Conservation (phyloP, 2,113 vertebrate genomes). For the Camelus dromedarius region DNA sequence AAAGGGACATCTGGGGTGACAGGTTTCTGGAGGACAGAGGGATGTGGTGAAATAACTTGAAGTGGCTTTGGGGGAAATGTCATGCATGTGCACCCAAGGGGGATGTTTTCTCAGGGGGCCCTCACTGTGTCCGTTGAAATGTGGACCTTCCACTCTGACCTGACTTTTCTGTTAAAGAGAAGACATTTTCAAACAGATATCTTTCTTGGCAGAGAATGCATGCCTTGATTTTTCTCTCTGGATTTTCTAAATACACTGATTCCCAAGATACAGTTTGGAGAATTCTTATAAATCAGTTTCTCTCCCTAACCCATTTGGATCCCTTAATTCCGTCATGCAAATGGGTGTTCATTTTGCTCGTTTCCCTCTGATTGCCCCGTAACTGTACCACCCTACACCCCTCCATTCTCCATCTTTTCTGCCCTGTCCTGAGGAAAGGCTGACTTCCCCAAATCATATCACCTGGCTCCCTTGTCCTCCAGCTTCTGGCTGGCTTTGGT, state of each 20-base stretch:
- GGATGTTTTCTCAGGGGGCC: not conserved
- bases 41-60: not conserved
- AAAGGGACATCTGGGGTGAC: not conserved
- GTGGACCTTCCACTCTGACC: not conserved
- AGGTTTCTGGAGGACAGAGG: not conserved
- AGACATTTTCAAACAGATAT: not conserved
- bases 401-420: not conserved
- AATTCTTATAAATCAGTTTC: not conserved
- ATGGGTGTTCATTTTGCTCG: not conserved
- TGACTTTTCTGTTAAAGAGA: not conserved
- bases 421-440: not conserved
- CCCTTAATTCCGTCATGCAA: not conserved
- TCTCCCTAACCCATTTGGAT: not conserved
- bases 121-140: not conserved
- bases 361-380: not conserved
- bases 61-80: not conserved
- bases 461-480: not conserved
- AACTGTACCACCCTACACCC: not conserved
- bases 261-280: not conserved
- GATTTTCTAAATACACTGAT: constrained; percentile 4
- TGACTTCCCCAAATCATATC: not conserved
- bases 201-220: not conserved
- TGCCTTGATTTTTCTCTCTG: not conserved
- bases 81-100: not conserved
- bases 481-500: not conserved